Conservation (phyloP, 2,888 invertebrate species). For the Mythimna lalbum region DNA sequence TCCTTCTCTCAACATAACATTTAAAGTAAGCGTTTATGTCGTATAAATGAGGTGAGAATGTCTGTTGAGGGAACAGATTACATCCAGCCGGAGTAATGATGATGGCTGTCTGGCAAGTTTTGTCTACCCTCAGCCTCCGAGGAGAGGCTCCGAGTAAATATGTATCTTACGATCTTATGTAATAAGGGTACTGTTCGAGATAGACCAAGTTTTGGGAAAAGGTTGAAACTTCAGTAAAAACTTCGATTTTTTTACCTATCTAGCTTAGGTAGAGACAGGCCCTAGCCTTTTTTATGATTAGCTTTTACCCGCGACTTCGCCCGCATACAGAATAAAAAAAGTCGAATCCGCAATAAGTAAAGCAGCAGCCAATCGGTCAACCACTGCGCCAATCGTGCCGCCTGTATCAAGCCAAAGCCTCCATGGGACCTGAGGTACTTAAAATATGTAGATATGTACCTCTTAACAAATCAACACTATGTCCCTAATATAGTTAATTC, state of each 20-base stretch:
- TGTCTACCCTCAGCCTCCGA: slow-evolving; percentile 22
- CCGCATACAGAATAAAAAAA: no score
- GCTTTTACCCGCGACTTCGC: no score
- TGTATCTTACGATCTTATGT: slow-evolving; percentile 19
- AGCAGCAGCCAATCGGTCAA: no score
- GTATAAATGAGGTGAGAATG: slow-evolving; percentile 36
- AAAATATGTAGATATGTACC: no score
- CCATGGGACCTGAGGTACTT: neutral
- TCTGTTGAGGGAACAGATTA: slow-evolving; percentile 33
- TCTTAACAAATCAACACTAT: no score
- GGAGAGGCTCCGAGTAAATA: slow-evolving; percentile 12
- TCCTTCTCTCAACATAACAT: neutral
- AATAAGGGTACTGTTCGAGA: neutral
- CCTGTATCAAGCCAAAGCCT: neutral
- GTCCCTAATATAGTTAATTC: neutral
- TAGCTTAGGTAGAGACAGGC: no score
- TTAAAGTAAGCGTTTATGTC: slow-evolving; percentile 16
- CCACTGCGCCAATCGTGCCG: no score
- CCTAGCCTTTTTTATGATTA: no score
- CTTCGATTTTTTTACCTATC: neutral
- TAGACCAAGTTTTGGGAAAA: neutral
- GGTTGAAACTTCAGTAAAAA: neutral
- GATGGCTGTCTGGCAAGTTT: slow-evolving; percentile 56
- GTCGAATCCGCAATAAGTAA: no score
- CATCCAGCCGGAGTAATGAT: slow-evolving; percentile 49